Conservation (phyloP, 2,113 vertebrate genomes). For the Psittacara wagleri region DNA sequence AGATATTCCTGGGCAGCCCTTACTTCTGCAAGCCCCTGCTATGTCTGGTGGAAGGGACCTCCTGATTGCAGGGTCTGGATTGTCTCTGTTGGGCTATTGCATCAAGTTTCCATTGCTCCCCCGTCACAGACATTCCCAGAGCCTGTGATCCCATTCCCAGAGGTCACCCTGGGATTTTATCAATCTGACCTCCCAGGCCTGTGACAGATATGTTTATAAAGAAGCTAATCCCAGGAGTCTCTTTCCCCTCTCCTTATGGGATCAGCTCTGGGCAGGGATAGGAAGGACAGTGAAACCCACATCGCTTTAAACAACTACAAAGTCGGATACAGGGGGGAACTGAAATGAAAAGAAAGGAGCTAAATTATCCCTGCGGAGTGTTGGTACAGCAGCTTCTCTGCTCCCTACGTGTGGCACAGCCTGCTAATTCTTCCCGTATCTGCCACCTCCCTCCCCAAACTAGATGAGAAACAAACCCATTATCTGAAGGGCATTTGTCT, state of each 20-base stretch:
- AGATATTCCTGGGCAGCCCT: not conserved
- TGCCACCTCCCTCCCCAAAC: not conserved
- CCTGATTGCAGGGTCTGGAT: not conserved
- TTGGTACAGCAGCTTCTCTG: not conserved
- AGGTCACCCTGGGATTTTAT: not conserved
- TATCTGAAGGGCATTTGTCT: slow-evolving; percentile 61
- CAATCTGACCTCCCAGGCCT: not conserved
- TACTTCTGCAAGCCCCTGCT: not conserved
- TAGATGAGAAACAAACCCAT: slow-evolving; percentile 55
- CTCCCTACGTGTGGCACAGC: not conserved
- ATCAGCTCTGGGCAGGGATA: not conserved
- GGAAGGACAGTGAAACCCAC: not conserved
- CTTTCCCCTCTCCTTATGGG: not conserved
- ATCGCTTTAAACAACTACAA: not conserved
- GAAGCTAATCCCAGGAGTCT: not conserved
- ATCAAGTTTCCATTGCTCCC: not conserved
- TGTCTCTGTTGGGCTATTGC: not conserved
- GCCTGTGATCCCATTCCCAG: not conserved
- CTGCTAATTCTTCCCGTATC: not conserved
- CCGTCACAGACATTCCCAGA: not conserved
- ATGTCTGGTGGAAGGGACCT: not conserved
- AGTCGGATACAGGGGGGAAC: not conserved
- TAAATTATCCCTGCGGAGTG: slow-evolving; percentile 3
- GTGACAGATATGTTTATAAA: not conserved
- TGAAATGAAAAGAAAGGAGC: not conserved